A percentile compares a stretch with the other conserved stretches of the same genome.
Conservation (phyloP, 2,113 vertebrate genomes). For the Caracal caracal region DNA sequence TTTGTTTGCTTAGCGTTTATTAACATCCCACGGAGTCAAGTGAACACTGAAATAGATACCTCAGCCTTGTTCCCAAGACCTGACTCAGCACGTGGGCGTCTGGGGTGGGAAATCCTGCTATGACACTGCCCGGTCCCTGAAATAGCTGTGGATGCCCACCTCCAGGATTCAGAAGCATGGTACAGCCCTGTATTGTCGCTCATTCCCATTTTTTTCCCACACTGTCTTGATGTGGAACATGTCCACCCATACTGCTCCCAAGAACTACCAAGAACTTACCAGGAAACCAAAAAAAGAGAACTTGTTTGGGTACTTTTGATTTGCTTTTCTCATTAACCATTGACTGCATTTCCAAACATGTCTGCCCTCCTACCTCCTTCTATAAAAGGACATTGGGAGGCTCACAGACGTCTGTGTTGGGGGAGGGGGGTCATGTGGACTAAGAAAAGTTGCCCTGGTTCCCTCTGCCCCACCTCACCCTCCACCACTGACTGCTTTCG, state of each 20-base stretch:
- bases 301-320: background rate
- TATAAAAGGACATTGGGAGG: rapidly evolving
- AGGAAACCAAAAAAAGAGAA: background rate
- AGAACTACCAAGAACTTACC: background rate
- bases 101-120: rapidly evolving
- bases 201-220: background rate
- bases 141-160: background rate
- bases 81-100: background rate
- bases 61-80: background rate
- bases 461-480: background rate
- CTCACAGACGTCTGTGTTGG: background rate
- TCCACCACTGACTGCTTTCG: background rate
- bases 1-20: background rate
- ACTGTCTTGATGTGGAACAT: background rate
- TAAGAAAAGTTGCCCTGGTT: background rate
- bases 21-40: background rate
- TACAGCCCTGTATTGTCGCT: too few species aligned
- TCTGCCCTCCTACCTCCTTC: background rate
- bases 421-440: rapidly evolving
- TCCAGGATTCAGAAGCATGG: background rate
- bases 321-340: background rate
- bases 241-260: background rate
- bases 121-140: background rate
- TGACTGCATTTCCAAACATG: background rate
- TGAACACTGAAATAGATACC: background rate